phyloP scores from a whole-genome alignment of 2,888 invertebrate genomes.

The Gerris lacustris region DNA sequence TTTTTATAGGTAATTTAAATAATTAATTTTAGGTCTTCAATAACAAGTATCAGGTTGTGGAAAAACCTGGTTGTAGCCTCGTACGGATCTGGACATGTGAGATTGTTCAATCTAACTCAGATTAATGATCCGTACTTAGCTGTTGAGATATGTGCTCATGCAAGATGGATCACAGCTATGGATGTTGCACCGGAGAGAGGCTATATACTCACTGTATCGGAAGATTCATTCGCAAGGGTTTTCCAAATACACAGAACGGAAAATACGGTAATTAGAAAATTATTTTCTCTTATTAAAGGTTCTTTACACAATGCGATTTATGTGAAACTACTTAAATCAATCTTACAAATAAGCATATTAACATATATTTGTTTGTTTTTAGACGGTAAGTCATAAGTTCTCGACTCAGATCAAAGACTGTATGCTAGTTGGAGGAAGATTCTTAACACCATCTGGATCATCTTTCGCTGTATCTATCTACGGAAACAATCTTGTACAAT shows the following conservation, averaged over 20 bases:
- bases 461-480: constrained; percentile 33
- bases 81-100: constrained; percentile 33
- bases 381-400: constrained; percentile 29
- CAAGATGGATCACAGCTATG: constrained; percentile 32
- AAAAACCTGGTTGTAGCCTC: constrained; percentile 29
- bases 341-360: too few species aligned
- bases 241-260: constrained; percentile 31
- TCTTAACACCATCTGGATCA: constrained; percentile 31
- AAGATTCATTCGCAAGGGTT: constrained; percentile 33
- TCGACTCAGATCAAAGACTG: constrained; percentile 31
- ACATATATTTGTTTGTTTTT: constrained; percentile 19
- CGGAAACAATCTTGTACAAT: constrained; percentile 31
- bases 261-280: constrained; percentile 22
- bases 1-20: too few species aligned
- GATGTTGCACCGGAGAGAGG: constrained; percentile 31
- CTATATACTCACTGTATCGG: constrained; percentile 31
- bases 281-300: not conserved
- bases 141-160: constrained; percentile 33
- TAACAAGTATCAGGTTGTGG: constrained; percentile 30
- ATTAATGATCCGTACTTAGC: constrained; percentile 15
- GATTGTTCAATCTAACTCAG: constrained; percentile 26
- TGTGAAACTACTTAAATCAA: too few species aligned
- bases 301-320: not conserved
- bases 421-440: constrained; percentile 33
- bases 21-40: constrained; percentile 28